Evolutionary conservation across 1,140 invertebrate genomes (phyloP).

Genomic region (Megalopta genalis): DNA sequence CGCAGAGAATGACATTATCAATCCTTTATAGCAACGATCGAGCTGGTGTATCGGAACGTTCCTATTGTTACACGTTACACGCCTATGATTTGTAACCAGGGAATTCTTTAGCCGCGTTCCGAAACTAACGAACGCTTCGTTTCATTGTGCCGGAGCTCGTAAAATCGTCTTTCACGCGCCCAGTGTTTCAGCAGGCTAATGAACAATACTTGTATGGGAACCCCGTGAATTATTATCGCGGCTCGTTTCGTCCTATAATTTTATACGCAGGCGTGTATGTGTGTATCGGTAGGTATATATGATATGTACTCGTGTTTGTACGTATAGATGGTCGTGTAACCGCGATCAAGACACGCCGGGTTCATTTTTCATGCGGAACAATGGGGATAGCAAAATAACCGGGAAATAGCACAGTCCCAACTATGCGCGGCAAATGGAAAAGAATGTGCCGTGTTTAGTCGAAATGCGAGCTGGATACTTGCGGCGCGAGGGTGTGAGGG

Average conservation of each 20-base stretch:
- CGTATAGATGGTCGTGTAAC: neutral
- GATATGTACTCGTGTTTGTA: neutral
- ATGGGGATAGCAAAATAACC: slow-evolving; percentile 5
- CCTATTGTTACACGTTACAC: neutral
- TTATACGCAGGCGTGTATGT: neutral
- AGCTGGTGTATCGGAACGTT: neutral
- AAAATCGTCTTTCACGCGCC: neutral
- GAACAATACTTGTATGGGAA: slow-evolving; percentile 6
- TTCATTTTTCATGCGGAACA: slow-evolving; percentile 34
- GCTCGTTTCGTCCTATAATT: neutral
- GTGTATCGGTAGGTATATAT: too few species aligned
- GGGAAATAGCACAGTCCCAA: too few species aligned
- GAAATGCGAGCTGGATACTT: neutral
- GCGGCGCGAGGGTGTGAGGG: neutral
- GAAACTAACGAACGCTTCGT: neutral
- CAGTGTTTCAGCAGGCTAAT: neutral
- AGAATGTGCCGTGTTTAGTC: neutral
- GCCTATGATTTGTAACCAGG: neutral
- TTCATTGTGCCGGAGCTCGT: neutral
- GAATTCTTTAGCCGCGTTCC: neutral
- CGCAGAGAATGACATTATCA: neutral
- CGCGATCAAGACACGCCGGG: slow-evolving; percentile 11
- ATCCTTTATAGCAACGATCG: too few species aligned
- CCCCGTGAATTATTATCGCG: neutral
- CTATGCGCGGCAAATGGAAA: neutral